Evolutionary conservation across 2,888 invertebrate species (phyloP), one percentile per base, ranked within the genome.

Genomic region (Trichacis sp.): DNA sequence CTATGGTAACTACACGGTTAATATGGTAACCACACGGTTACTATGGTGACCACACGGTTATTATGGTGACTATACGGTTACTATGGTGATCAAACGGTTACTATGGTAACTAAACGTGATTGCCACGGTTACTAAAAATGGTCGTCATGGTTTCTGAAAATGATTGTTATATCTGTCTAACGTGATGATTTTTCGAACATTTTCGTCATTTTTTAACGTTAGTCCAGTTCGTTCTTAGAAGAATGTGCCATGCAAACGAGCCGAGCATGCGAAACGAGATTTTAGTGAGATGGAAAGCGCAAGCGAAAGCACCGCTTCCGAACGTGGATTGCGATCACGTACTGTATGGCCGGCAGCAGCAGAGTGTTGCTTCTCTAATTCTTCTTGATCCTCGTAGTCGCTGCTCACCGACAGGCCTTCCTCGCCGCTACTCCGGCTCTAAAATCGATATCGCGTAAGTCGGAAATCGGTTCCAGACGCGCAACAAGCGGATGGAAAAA

Each of bases 351-450:
- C 88, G 72, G 89, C 89, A 73, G 88, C 88, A 77, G 89, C n/a
- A n/a, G n/a, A 87, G 83, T 89, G 87, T 76, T 87, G 89, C 79
- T 87, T 88, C 75, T 84, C 86, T 76, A 88, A 87, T 72, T 89
- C 89, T 69, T 90, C 90, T 80, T 90, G 89, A 80, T 89, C 89
- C 84, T 90, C 90, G 83, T 90, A 90, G 85, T 90, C 90, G 71
- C 89, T 90, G 80, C 90, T 90, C 70, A 90, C 89, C 59, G 90
- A 90, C 51, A 87, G 79, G 57, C 87, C 88, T 68, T 88, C 88
- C 75, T 87, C 86, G 68, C 88, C 88, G 72, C 88, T 88, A 82
- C 88, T 88, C 69, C 88, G 85, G 70, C 83, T 84, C 84, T 83
- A 78, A 78, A 83, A 80, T 81, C 75, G 73, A 78, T 73, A 68